Base-by-base conservation (phyloP, 2,797 vertebrate genomes). In the Alectoris magna region DNA sequence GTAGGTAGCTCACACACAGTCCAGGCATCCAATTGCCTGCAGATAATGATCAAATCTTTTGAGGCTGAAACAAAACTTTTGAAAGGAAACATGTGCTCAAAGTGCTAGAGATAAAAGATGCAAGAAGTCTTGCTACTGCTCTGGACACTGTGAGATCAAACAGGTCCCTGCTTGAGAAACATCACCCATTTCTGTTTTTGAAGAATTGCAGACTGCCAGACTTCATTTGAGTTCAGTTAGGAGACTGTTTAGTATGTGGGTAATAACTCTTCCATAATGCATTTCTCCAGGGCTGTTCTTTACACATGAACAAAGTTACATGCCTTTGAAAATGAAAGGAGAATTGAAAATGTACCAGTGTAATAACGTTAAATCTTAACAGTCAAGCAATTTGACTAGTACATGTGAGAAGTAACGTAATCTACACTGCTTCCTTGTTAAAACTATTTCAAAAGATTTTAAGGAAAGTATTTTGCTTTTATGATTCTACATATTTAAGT, bases 321-420 rank as follows among this genome's bases (percentile, higher is more conserved):
- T 29, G 19, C 79, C 78, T 88, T 71, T 78, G 63, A 91, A 94
- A 94, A 55, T 75, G 46, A 87, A 92, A 55, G 62, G 49, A 80
- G 38, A 26, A 64, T 80, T 84, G 64, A 91, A 94, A 90, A 84
- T 24, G 8, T 36, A 87, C 17, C 75, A 48, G 11, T 56, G 64
- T 86, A 60, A 76, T 23, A 89, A 53, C 24, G 24, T 88, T 87
- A 82, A 92, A 87, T 80, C 41, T 27, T 59, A 92, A 60, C 51
- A 82, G 64, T 66, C 48, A 59, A 49, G 39, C 29, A 77, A 31
- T 10, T 6, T 39, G 34, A 58, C 14, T 76, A 63, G 38, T 73
- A 71, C 7, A 60, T 43, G 9, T 66, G 43, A 48, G 58, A 91
- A 84, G 7, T 36, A 84, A 76, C 14, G 64, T 88, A 63, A 69